Evolutionary conservation across 2,113 vertebrate genomes (phyloP).

Genomic region (Misgurnus anguillicaudatus): DNA sequence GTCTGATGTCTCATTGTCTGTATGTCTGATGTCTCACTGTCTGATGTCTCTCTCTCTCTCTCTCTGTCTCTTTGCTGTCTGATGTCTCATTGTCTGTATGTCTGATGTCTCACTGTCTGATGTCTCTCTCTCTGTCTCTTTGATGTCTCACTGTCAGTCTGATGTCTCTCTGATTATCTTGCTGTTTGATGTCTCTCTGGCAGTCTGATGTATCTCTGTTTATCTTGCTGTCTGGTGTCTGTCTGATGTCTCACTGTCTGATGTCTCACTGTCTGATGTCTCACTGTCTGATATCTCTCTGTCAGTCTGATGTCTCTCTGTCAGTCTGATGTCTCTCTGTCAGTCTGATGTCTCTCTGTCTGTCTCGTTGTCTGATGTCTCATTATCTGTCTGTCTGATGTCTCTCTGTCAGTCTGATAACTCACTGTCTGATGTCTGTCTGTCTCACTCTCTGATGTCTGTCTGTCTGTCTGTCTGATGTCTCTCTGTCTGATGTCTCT

Average conservation of each 20-base stretch:
- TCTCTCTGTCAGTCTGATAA: not conserved
- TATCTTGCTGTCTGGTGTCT: too few relatives aligned
- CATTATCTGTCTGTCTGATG: not conserved
- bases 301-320: constrained; percentile 15
- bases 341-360: not conserved
- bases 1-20: not conserved
- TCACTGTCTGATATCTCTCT: not conserved
- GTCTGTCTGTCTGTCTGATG: not conserved
- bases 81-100: not conserved
- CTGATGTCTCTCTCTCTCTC: too few relatives aligned
- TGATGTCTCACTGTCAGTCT: too few relatives aligned
- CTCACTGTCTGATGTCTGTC: not conserved
- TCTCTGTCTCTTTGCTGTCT: too few relatives aligned
- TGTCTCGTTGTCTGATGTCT: not conserved
- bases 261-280: not conserved
- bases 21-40: not conserved
- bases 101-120: too few relatives aligned
- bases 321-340: not conserved
- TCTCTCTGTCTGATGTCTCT: not conserved
- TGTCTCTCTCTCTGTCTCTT: too few relatives aligned
- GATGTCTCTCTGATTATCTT: not conserved
- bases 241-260: constrained; percentile 3
- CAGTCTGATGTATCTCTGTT: constrained; percentile 52
- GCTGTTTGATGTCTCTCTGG: constrained; percentile 47
- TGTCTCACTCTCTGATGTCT: not conserved